Base-by-base conservation (phyloP, 2,797 vertebrate species). In the Molothrus aeneus region DNA sequence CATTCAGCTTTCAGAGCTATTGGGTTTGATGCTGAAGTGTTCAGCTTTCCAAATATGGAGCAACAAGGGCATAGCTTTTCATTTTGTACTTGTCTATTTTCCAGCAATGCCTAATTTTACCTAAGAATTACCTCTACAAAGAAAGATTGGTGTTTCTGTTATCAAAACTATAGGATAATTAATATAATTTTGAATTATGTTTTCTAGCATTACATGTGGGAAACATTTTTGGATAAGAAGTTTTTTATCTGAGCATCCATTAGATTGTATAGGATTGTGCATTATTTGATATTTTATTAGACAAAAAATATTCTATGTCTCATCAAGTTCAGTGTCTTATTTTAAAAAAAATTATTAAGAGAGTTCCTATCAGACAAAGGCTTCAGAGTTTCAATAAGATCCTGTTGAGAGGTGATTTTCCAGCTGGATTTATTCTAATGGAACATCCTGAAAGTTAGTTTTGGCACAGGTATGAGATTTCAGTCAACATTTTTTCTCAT, bases 401-500 rank as follows among this genome's bases (percentile, higher is more conserved):
- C 47, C 36, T 60, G 9, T 73, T 88, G 82, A 63, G 68, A 71
- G 65, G 60, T 75, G 60, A 42, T 82, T 94, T 92, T 85, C 53
- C 57, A 88, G 42, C 38, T 89, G 74, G 16, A 14, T 38, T 90
- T 29, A 47, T 80, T 95, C 48, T 74, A 77, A 42, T 28, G n/a
- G 45, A 92, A 78, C 32, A 83, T 91, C 57, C 50, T 80, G 72
- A 68, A 88, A 86, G 81, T 89, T 91, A 77, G 26, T 85, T 92
- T 93, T 95, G 94, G 68, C 80, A 86, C 36, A 85, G 42, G 36
- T 57, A 13, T 50, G 66, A 87, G 32, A 82, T 90, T 86, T 87
- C 43, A 75, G 48, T 82, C 31, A 3, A 79, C 32, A 16, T 89
- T 89, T 91, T 95, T 51, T 82, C 84, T 92, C 9, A 0, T 60